phyloP scores from a whole-genome alignment of 2,113 vertebrate genomes.

The Phylloscopus whistleri region DNA sequence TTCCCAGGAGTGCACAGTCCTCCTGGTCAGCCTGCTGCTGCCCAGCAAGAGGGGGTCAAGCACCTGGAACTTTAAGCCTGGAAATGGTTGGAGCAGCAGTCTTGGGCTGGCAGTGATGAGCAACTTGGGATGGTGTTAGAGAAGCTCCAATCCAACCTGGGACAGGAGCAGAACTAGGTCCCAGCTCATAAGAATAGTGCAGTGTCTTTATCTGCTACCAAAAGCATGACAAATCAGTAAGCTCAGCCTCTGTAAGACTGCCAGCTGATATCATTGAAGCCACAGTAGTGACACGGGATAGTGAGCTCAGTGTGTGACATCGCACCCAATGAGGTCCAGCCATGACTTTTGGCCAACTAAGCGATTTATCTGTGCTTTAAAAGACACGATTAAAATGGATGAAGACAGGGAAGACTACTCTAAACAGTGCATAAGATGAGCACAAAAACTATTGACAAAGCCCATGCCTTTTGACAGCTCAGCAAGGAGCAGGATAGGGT shows the following conservation, averaged over 20 bases:
- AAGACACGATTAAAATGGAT: background rate
- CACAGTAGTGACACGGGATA: background rate
- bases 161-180: background rate
- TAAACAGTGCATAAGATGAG: background rate
- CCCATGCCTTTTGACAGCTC: background rate
- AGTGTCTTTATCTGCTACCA: background rate
- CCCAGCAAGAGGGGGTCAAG: background rate
- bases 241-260: background rate
- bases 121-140: background rate
- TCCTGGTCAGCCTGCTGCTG: background rate
- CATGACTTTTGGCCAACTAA: background rate
- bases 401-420: background rate
- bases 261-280: fast-evolving
- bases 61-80: background rate
- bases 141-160: background rate
- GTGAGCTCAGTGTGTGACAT: background rate
- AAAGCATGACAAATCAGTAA: background rate
- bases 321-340: background rate
- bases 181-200: background rate
- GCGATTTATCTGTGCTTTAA: background rate
- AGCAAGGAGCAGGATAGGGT: background rate
- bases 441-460: background rate
- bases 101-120: background rate
- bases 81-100: background rate
- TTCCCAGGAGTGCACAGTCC: fast-evolving